Evolutionary conservation across 2,113 vertebrate genomes (phyloP).

Genomic region (Perognathus longimembris): DNA sequence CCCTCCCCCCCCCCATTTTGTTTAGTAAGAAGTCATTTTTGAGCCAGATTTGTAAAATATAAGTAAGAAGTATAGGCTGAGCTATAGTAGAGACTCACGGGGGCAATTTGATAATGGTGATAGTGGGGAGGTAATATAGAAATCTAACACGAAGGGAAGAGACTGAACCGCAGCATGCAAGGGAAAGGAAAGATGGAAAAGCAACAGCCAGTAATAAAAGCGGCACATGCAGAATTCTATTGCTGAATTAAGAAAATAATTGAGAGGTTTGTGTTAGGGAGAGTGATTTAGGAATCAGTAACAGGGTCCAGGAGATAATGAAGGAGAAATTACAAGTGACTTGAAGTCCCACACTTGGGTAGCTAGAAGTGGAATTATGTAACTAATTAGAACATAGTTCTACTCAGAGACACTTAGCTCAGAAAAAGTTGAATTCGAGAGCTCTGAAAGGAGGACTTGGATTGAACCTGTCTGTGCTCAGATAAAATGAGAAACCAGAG

Average conservation of each 20-base stretch:
- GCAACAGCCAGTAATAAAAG: neutral
- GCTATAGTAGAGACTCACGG: neutral
- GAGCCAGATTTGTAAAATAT: neutral
- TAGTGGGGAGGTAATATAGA: neutral
- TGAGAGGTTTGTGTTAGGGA: neutral
- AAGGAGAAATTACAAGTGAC: neutral
- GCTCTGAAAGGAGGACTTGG: neutral
- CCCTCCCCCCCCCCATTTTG: neutral
- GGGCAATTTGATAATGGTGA: neutral
- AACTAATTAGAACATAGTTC: neutral
- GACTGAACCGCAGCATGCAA: neutral
- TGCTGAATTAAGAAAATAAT: neutral
- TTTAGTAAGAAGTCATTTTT: slow-evolving; percentile 28
- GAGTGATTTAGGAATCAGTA: neutral
- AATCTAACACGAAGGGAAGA: neutral
- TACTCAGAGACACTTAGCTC: neutral
- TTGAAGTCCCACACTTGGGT: neutral
- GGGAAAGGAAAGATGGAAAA: neutral
- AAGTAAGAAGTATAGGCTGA: slow-evolving; percentile 2
- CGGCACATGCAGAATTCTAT: neutral
- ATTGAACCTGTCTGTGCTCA: neutral
- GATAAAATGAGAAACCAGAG: neutral
- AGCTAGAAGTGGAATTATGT: neutral
- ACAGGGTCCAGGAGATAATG: neutral
- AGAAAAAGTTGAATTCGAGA: neutral